Percentiles rank a stretch among this genome's conserved stretches.
These are phyloP conservation scores for Chelon labrosus DNA, from an alignment of 2,797 vertebrate genomes.

Conservation along the genomic window DNA sequence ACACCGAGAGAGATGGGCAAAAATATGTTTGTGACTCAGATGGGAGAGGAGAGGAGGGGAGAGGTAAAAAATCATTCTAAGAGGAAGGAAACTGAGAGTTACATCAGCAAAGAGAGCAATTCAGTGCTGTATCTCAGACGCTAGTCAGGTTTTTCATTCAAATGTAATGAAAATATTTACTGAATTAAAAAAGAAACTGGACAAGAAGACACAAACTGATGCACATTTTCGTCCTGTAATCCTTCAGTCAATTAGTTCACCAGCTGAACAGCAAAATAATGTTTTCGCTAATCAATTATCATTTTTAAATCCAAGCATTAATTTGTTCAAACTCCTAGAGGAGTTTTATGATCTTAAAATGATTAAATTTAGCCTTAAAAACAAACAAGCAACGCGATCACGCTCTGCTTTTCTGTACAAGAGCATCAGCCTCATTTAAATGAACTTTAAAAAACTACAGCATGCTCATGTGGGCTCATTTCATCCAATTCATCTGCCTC, in stretches of 20 bases:
- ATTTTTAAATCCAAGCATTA: no score
- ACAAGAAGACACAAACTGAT: neutral
- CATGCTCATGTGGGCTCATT: neutral
- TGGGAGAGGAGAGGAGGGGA: constrained; percentile 7
- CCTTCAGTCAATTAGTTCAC: neutral
- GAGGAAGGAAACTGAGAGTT: constrained; percentile 29
- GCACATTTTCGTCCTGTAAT: neutral
- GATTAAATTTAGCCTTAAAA: neutral
- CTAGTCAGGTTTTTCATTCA: neutral
- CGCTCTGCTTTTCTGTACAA: neutral
- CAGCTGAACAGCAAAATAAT: no score
- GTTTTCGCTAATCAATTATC: no score
- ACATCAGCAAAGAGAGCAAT: constrained; percentile 20
- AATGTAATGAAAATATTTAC: neutral
- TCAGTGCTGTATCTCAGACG: constrained; percentile 3
- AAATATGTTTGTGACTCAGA: neutral
- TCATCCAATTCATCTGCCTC: constrained; percentile 12
- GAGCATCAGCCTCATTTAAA: neutral
- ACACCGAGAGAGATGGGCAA: constrained; percentile 16
- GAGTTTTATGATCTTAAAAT: no score
- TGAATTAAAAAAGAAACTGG: neutral
- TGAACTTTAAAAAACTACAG: neutral
- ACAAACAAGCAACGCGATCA: neutral
- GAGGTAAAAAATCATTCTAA: constrained; percentile 17
- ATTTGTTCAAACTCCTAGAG: no score